These are phyloP conservation scores for Enteromius argenteus DNA, from an alignment of 2,797 vertebrate genomes.

Conservation along the genomic window DNA sequence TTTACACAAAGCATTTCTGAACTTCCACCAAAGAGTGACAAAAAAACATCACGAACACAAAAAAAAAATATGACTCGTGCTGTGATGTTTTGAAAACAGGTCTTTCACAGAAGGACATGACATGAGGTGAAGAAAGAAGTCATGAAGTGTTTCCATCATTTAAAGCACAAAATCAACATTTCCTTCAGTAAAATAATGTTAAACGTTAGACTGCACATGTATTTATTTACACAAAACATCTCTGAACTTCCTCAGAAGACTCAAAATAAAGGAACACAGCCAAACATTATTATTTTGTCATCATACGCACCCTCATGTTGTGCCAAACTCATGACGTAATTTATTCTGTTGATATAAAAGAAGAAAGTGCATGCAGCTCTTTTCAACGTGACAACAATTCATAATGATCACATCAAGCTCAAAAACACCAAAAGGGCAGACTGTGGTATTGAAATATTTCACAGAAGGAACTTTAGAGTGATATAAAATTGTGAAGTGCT, in stretches of 20 bases:
- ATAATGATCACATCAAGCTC: not conserved
- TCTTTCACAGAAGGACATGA: not conserved
- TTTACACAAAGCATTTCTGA: conserved; percentile 1
- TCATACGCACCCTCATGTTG: not conserved
- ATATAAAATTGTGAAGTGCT: not conserved
- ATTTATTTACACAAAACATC: conserved; percentile 13
- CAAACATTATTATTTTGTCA: not conserved
- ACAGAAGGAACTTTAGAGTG: not conserved
- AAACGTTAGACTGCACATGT: not conserved
- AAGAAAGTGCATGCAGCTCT: not conserved
- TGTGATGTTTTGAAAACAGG: not conserved
- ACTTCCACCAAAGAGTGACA: not conserved
- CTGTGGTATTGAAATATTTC: not conserved
- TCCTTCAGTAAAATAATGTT: not conserved
- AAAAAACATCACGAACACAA: not conserved
- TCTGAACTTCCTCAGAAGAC: conserved; percentile 4
- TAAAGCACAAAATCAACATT: conserved; percentile 19
- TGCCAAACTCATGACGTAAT: too few species aligned
- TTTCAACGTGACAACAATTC: not conserved
- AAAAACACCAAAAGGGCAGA: not conserved
- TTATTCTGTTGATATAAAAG: not conserved
- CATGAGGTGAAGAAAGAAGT: not conserved
- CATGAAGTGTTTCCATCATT: conserved; percentile 30
- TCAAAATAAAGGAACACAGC: not conserved
- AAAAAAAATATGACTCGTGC: not conserved